Conservation (phyloP, 2,113 vertebrate species). For the Anseranas semipalmata region DNA sequence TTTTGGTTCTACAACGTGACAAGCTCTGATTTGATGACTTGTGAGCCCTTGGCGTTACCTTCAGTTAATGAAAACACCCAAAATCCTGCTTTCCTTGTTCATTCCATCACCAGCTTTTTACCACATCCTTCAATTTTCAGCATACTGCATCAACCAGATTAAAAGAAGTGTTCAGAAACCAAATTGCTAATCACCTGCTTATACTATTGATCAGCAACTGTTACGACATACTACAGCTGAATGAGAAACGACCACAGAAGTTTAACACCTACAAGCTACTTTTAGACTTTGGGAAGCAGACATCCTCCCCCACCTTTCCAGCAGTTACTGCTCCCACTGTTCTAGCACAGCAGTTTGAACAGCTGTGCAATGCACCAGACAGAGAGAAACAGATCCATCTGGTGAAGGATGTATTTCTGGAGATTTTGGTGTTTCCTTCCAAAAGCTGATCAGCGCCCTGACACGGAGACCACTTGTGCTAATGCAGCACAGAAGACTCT, state of each 20-base stretch:
- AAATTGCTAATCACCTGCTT: conserved; percentile 32
- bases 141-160: background rate
- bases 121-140: background rate
- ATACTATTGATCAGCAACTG: conserved; percentile 27
- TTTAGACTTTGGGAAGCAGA: background rate
- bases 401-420: background rate
- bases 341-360: background rate
- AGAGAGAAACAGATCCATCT: background rate
- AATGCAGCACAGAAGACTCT: background rate
- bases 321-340: background rate
- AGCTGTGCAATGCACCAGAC: background rate
- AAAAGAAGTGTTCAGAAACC: background rate
- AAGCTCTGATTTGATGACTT: background rate
- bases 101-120: background rate
- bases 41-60: fast-evolving
- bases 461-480: background rate
- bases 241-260: conserved; percentile 7
- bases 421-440: background rate
- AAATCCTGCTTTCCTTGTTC: background rate
- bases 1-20: background rate
- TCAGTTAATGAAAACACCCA: background rate
- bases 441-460: background rate
- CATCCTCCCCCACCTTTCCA: background rate
- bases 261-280: background rate
- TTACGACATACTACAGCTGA: background rate